These are phyloP conservation scores for Rotaria macrura DNA, from an alignment of 2,888 invertebrate genomes.

Conservation along the genomic window DNA sequence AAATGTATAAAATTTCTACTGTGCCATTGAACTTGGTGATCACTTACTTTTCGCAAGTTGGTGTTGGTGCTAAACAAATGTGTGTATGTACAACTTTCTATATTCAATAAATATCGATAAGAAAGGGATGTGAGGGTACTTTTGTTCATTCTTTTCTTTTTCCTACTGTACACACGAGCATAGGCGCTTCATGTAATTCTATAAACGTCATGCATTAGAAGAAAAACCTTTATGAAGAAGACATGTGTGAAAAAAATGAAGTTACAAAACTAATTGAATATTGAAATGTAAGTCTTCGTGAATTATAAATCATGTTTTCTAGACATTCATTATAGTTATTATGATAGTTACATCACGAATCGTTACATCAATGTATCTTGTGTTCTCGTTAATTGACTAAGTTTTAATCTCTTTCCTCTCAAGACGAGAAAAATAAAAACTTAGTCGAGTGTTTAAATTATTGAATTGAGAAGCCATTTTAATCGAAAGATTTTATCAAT, in stretches of 20 bases:
- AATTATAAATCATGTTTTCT: neutral
- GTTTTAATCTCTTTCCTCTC: neutral
- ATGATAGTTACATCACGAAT: neutral
- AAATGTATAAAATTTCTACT: neutral
- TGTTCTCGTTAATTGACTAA: neutral
- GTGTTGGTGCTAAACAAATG: neutral
- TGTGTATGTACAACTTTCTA: neutral
- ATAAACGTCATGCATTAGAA: neutral
- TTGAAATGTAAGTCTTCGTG: neutral
- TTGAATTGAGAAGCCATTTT: too few relatives aligned
- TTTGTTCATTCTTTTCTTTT: neutral
- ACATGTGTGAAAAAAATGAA: neutral
- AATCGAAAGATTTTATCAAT: too few relatives aligned
- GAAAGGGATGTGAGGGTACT: neutral
- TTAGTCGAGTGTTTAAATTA: neutral
- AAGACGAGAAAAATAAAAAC: neutral
- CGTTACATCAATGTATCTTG: neutral
- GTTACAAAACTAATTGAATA: neutral
- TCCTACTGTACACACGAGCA: neutral
- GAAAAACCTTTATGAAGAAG: neutral
- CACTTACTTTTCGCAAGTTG: neutral
- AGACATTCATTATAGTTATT: neutral
- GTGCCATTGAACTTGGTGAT: neutral
- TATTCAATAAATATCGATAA: neutral
- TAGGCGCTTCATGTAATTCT: neutral